phyloP scores from a whole-genome alignment of 2,113 vertebrate species.

The Lasiurus borealis region DNA sequence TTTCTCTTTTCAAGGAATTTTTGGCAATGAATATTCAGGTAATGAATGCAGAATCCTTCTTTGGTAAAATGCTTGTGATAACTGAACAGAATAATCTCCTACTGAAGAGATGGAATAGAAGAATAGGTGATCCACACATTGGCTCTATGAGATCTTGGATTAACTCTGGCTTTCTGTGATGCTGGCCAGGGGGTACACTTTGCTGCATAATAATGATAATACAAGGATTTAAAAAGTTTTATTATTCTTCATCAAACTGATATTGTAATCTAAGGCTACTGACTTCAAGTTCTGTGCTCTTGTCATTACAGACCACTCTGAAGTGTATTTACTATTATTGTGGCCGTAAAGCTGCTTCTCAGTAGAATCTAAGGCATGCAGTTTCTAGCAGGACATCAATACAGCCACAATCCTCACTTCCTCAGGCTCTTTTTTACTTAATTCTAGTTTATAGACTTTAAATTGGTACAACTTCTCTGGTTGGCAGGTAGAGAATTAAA shows the following conservation, averaged over 20 bases:
- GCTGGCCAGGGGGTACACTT: neutral
- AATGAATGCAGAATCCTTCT: neutral
- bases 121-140: neutral
- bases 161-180: constrained; percentile 4
- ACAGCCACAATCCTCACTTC: constrained; percentile 45
- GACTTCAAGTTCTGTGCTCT: neutral
- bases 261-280: neutral
- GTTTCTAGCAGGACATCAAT: constrained; percentile 59
- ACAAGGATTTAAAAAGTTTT: neutral
- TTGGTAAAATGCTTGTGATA: neutral
- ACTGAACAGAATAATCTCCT: neutral
- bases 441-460: constrained; percentile 80
- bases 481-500: constrained; percentile 71
- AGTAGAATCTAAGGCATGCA: neutral
- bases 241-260: constrained; percentile 30
- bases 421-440: constrained; percentile 70
- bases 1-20: constrained; percentile 12
- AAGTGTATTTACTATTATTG: constrained; percentile 24
- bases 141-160: constrained; percentile 10
- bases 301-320: neutral
- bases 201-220: constrained; percentile 6
- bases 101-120: neutral
- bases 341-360: constrained; percentile 15
- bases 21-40: neutral
- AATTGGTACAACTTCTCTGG: constrained; percentile 78